These are phyloP conservation scores for Pelecanus crispus DNA, from an alignment of 2,113 vertebrate genomes.

Conservation along the genomic window DNA sequence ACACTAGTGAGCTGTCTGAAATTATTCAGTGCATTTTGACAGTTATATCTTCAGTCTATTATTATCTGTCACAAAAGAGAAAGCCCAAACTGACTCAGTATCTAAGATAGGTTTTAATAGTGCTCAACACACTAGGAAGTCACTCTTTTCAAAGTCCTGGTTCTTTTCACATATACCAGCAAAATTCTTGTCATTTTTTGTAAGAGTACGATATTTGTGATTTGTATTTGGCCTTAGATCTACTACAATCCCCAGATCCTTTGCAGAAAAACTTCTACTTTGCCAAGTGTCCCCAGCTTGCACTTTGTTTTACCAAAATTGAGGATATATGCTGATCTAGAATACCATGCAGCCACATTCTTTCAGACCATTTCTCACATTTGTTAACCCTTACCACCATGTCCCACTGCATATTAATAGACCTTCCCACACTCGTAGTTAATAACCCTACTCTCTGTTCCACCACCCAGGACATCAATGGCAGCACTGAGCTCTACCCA, in stretches of 20 bases:
- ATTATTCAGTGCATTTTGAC: neutral
- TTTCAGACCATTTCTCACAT: neutral
- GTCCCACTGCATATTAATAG: accelerated
- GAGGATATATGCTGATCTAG: neutral
- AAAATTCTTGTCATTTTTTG: neutral
- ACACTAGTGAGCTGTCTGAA: neutral
- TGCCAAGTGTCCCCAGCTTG: neutral
- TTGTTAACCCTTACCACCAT: neutral
- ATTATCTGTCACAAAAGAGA: neutral
- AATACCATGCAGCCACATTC: neutral
- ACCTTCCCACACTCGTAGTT: neutral
- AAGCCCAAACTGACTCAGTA: neutral
- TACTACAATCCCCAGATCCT: neutral
- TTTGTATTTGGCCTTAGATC: neutral
- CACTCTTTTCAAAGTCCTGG: neutral
- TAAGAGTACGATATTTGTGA: neutral
- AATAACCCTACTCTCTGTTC: neutral
- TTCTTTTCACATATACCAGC: neutral
- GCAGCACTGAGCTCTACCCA: neutral
- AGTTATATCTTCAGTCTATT: neutral
- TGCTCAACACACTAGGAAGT: neutral
- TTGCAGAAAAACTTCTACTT: neutral
- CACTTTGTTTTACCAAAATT: neutral
- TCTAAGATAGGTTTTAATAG: neutral
- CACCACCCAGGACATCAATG: accelerated